Base-by-base conservation (phyloP, 53 echinoderm and acorn worm species). In the Stichopus horrens region DNA sequence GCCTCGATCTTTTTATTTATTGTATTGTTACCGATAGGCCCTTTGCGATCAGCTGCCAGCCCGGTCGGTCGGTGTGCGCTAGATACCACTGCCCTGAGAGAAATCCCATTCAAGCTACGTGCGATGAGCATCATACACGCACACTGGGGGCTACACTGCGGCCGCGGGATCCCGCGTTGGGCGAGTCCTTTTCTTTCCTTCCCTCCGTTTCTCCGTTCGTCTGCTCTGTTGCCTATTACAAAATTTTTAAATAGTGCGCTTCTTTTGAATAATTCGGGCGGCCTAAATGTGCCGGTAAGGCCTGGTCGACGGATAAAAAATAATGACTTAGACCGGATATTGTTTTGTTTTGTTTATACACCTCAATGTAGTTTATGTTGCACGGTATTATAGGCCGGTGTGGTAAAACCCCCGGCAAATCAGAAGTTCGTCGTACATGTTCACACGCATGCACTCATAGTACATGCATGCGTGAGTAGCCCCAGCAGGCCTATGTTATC, bases 21-120 rank as follows among this genome's bases (percentile, higher is more conserved):
- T 63, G 63, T 63, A 63, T 10, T 63, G 63, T 63, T 63, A 63
- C 63, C 16, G 63, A 63, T 63, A 63, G 63, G 63, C 16, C 63
- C 63, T 16, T 37, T 63, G 63, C 16, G 63, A 71, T 71, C 71
- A 71, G 71, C 18, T 71, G 71, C 19, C 19, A 18, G 14, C 63
- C 52, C 75, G 52, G 23, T 11, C 52, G 75, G 52, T 23, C 23
- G 52, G 79, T 81, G 58, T 81, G 58, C 58, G 57, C 81, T 81
- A 21, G 56, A 81, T 57, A 21, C 19, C 81, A 81, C 81, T 58
- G 20, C 58, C 57, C 79, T 79, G 53, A 79, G 53, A 79, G 79
- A 21, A 56, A 57, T 56, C 81, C 81, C 71, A 59, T 59, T 11
- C 59, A 59, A 59, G 11, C 8, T 59, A 59, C 59, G 11, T 59